Evolutionary conservation across 2,888 invertebrate genomes (phyloP), one percentile per base, ranked within the genome.

Genomic region (Ypsolopha sequella): DNA sequence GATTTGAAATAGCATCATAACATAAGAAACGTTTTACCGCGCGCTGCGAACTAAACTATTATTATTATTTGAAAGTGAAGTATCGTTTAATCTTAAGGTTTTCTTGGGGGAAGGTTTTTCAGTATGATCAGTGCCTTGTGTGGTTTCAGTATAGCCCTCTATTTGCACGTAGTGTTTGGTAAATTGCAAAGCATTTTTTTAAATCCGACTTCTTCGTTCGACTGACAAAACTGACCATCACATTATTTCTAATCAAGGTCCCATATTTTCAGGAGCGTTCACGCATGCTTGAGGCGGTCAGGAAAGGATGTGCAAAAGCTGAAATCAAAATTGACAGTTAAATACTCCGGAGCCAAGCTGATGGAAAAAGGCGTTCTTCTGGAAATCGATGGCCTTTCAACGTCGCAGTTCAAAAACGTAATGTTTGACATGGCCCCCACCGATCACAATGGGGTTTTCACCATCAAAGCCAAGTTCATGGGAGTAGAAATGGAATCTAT

Each of bases 401-500:
- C 84, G 2, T 88, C 89, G 6, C 93, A 93, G 70, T 91, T 92
- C 66, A 93, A 93, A 72, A 93, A 93, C 63, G 91, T 92, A 0
- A 88, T 90, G 60, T 93, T 94, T 70, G 93, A 93, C 66, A 92
- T 94, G 43, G 80, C 88, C 8, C 91, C 92, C 0, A 90, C 92
- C 0, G 87, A 90, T 51, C 87, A 88, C 55, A 89, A 89, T 43
- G 93, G 93, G 6, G 80, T 91, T 0, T 93, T 93, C 67, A 88
- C 88, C 1, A 88, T 93, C 0, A 89, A 89, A 60, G 93, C 91
- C 34, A 92, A 91, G 66, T 93, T 93, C 62, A 91, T 93, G 91
- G 93, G 93, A 1, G 91, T 93, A 0, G 90, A 90, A 63, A 90
- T 93, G 89, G 93, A 93, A 64, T 90, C 90, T 53, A 88, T 93